A percentile compares a stretch with the other conserved stretches of the same genome.
phyloP scores from a whole-genome alignment of 2,888 invertebrate genomes.

The Chromoteleia sp. region DNA sequence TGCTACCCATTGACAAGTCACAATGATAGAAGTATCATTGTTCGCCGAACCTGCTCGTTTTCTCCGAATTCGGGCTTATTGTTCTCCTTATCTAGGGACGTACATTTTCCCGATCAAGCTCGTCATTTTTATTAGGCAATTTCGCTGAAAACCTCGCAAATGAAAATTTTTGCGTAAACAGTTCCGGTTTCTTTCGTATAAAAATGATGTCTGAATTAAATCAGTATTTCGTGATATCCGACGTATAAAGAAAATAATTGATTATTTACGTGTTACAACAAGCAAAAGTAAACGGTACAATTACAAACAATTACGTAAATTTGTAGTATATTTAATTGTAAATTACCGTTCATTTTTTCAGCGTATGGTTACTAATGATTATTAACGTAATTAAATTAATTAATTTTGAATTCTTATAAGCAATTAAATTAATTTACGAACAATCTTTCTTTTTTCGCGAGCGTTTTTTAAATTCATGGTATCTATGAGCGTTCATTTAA shows the following conservation, averaged over 20 bases:
- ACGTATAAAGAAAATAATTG: no score
- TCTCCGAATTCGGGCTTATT: conserved; percentile 55
- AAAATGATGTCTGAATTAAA: no score
- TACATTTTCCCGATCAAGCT: conserved; percentile 8
- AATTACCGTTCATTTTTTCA: no score
- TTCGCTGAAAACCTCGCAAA: conserved; percentile 23
- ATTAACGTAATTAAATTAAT: no score
- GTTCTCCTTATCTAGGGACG: conserved; percentile 48
- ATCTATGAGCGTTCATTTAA: conserved; percentile 27
- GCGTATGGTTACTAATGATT: no score
- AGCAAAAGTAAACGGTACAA: no score
- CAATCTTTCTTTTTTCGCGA: neutral
- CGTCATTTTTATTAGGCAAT: conserved; percentile 30
- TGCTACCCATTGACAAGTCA: conserved; percentile 58
- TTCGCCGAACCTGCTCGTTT: conserved; percentile 39
- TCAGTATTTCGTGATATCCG: no score
- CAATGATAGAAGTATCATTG: conserved; percentile 51
- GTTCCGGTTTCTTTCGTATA: neutral
- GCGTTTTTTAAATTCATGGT: conserved; percentile 18
- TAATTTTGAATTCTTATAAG: no score
- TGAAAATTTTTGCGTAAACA: conserved; percentile 23
- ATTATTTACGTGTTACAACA: no score
- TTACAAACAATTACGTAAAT: no score
- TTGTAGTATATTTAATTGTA: neutral
- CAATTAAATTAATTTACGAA: conserved; percentile 9